Percentiles rank a stretch among this genome's conserved stretches.
Evolutionary conservation across 1,140 invertebrate genomes (phyloP).

Genomic region (Orchesella cincta): DNA sequence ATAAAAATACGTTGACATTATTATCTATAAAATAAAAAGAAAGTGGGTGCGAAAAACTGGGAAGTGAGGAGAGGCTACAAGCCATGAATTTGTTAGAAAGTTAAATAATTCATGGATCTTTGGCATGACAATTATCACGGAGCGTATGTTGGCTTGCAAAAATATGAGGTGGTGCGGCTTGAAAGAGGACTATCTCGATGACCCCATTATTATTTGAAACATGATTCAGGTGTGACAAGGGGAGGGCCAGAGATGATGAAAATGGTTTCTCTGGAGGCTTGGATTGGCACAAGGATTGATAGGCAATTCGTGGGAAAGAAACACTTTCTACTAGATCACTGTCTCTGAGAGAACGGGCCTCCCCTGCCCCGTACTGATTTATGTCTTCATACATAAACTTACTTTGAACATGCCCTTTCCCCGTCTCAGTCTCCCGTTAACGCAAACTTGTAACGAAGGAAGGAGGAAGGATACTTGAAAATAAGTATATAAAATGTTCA

Average conservation of each 20-base stretch:
- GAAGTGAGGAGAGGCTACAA: not conserved
- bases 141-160: not conserved
- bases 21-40: not conserved
- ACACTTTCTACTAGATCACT: slow-evolving; percentile 27
- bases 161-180: not conserved
- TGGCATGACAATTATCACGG: slow-evolving; percentile 5
- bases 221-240: slow-evolving; percentile 24
- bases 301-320: slow-evolving; percentile 15
- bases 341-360: slow-evolving; percentile 20
- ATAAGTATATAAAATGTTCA: slow-evolving; percentile 19
- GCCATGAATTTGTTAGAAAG: slow-evolving; percentile 14
- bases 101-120: slow-evolving; percentile 20
- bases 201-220: slow-evolving; percentile 29
- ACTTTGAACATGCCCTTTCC: slow-evolving; percentile 6
- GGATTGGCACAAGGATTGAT: slow-evolving; percentile 27
- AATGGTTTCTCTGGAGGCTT: slow-evolving; percentile 17
- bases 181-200: not conserved
- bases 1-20: not conserved
- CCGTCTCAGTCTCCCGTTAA: not conserved
- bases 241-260: slow-evolving; percentile 16
- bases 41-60: not conserved
- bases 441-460: not conserved
- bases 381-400: slow-evolving; percentile 25
- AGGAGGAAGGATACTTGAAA: not conserved
- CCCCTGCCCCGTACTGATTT: slow-evolving; percentile 17